Evolutionary conservation across 2,797 vertebrate species (phyloP).

Genomic region (Anguilla anguilla): DNA sequence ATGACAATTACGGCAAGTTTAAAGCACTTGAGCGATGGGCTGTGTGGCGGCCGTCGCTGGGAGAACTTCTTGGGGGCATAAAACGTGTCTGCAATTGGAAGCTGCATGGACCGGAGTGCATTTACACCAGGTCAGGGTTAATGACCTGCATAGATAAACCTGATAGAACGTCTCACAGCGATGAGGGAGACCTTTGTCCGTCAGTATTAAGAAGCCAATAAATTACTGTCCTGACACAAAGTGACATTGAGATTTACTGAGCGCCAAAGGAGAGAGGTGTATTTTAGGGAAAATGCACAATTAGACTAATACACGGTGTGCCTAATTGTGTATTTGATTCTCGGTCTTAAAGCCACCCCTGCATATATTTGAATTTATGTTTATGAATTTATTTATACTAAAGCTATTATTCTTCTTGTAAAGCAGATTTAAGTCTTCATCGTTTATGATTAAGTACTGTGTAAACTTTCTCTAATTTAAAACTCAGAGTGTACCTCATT

Average conservation of each 20-base stretch:
- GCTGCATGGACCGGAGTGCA: constrained; percentile 66
- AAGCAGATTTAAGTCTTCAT: constrained; percentile 4
- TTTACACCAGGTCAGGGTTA: constrained; percentile 81
- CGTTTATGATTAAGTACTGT: neutral
- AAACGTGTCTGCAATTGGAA: constrained; percentile 54
- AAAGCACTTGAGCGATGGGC: constrained; percentile 81
- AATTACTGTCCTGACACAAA: constrained; percentile 76
- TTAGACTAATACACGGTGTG: constrained; percentile 18
- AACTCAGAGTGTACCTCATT: neutral
- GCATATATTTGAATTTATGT: constrained; percentile 22
- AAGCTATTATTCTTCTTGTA: constrained; percentile 11
- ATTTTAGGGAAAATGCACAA: constrained; percentile 12
- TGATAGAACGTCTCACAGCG: constrained; percentile 72
- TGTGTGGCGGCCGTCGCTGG: constrained; percentile 61
- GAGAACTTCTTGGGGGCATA: constrained; percentile 73
- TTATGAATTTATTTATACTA: constrained; percentile 14
- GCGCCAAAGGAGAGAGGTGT: constrained; percentile 39
- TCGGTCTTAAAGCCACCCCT: neutral
- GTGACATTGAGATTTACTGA: constrained; percentile 76
- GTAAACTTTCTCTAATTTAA: constrained; percentile 6
- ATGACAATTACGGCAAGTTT: constrained; percentile 96
- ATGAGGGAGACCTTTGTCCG: constrained; percentile 71
- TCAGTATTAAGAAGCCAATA: constrained; percentile 76
- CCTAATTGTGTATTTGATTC: constrained; percentile 16
- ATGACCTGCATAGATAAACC: constrained; percentile 75